Evolutionary conservation across 1,140 invertebrate species (phyloP).

Genomic region (Potamilus streckersoni): DNA sequence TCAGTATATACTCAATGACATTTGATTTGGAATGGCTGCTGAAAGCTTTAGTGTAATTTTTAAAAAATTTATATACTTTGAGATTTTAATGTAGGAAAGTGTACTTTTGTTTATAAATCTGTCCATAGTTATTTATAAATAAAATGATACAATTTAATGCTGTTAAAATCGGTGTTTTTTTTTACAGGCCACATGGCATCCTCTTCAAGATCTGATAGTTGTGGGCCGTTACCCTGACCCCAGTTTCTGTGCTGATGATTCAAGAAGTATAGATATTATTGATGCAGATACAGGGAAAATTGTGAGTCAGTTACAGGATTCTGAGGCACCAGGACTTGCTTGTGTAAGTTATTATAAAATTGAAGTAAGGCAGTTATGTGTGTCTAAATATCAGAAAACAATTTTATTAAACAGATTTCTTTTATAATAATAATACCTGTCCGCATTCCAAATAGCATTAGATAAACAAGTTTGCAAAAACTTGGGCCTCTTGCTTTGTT

Average conservation of each 20-base stretch:
- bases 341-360: conserved; percentile 8
- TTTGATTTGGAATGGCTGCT: too few species aligned
- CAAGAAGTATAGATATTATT: conserved; percentile 62
- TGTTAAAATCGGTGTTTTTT: background rate
- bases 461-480: background rate
- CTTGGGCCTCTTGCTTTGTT: background rate
- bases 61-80: background rate
- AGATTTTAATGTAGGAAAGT: background rate
- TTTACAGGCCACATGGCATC: conserved; percentile 66
- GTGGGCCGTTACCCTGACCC: conserved; percentile 65
- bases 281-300: conserved; percentile 55
- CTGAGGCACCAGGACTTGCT: conserved; percentile 15
- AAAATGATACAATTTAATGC: background rate
- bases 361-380: background rate
- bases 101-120: too few species aligned
- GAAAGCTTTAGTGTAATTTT: too few species aligned
- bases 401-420: background rate
- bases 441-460: background rate
- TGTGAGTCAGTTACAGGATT: conserved; percentile 30
- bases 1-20: too few species aligned
- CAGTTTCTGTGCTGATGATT: conserved; percentile 42
- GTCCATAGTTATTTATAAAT: background rate
- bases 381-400: background rate
- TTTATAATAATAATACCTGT: background rate
- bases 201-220: conserved; percentile 63